Conservation (phyloP, 2,113 vertebrate species). For the Shinisaurus crocodilurus region DNA sequence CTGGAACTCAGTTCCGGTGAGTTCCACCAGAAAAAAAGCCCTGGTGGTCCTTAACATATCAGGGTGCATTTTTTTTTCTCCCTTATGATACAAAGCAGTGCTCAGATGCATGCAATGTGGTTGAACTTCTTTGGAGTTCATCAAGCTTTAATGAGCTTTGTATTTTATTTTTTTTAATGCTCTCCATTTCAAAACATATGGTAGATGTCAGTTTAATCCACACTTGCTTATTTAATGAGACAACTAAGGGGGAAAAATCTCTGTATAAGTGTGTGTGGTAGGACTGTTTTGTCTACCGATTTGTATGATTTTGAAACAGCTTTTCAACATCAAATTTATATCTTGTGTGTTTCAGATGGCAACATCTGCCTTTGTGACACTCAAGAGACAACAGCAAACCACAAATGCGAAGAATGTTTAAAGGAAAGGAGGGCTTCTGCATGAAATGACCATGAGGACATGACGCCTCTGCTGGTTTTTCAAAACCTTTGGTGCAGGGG, state of each 20-base stretch:
- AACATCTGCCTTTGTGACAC: constrained; percentile 37
- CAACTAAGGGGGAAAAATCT: background rate
- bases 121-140: background rate
- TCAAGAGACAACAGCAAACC: constrained; percentile 15
- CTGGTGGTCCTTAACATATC: background rate
- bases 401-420: constrained; percentile 32
- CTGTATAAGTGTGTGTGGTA: constrained; percentile 21
- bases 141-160: constrained; percentile 39
- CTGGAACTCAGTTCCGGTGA: too few relatives aligned
- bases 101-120: background rate
- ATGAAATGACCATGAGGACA: background rate
- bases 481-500: background rate
- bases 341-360: constrained; percentile 4
- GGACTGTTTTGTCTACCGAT: constrained; percentile 38
- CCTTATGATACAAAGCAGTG: background rate
- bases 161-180: constrained; percentile 38
- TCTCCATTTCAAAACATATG: background rate
- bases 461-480: background rate
- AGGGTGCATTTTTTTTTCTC: background rate
- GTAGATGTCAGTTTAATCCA: constrained; percentile 34
- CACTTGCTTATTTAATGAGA: constrained; percentile 41
- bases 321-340: constrained; percentile 25
- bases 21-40: too few relatives aligned
- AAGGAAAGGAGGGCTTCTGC: constrained; percentile 25
- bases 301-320: constrained; percentile 41